Conservation (phyloP, 2,888 invertebrate genomes). For the Hecatera dysodea region DNA sequence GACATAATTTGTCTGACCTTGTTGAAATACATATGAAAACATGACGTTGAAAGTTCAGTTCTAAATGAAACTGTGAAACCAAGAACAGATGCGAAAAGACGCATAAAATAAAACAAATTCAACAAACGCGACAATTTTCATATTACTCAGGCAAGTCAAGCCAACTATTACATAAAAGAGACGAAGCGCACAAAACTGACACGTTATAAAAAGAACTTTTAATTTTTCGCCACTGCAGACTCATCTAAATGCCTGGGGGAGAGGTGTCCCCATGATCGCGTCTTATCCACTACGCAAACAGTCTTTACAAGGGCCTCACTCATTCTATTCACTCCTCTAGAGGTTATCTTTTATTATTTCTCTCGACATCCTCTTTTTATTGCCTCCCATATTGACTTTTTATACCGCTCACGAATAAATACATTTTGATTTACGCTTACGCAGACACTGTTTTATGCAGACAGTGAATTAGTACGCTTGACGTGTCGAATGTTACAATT, state of each 20-base stretch:
- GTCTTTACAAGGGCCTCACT: constrained; percentile 89
- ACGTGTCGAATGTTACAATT: constrained; percentile 78
- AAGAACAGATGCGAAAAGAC: background rate
- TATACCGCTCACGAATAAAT: constrained; percentile 89
- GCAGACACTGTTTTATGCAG: constrained; percentile 84
- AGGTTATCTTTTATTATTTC: constrained; percentile 91
- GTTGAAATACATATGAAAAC: background rate
- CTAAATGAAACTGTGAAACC: background rate
- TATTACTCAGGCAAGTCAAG: constrained; percentile 31
- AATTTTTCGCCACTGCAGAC: constrained; percentile 80
- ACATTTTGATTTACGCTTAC: constrained; percentile 89
- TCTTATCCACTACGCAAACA: constrained; percentile 90
- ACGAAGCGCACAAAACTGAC: constrained; percentile 68
- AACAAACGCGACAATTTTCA: constrained; percentile 15
- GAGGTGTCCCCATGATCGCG: constrained; percentile 88
- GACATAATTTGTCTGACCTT: too few relatives aligned
- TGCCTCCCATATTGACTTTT: constrained; percentile 91
- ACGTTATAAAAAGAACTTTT: constrained; percentile 82
- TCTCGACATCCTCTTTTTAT: constrained; percentile 87
- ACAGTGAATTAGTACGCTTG: constrained; percentile 85
- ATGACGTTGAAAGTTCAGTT: background rate
- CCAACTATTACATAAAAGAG: constrained; percentile 66
- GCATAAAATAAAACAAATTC: constrained; percentile 34
- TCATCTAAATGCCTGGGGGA: constrained; percentile 79
- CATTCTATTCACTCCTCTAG: constrained; percentile 87